These are phyloP conservation scores for Pelochelys cantorii DNA, from an alignment of 2,797 vertebrate genomes.

Conservation along the genomic window DNA sequence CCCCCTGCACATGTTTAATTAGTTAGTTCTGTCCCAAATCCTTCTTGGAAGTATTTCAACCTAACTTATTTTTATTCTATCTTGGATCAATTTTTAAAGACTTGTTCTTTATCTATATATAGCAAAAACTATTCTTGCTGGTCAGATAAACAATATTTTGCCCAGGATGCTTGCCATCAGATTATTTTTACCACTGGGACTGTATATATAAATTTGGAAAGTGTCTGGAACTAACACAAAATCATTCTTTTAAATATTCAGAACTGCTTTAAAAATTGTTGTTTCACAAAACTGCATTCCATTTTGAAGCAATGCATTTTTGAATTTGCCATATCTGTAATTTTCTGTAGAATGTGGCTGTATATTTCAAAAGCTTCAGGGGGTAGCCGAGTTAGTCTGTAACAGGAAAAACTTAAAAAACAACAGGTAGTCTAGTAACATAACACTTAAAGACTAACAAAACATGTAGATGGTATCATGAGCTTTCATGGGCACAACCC, in stretches of 20 bases:
- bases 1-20: background rate
- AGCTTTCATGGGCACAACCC: too few species aligned
- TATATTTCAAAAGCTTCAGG: background rate
- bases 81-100: slow-evolving; percentile 15
- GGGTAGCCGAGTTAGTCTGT: too few species aligned
- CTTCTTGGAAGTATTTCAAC: background rate
- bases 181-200: slow-evolving; percentile 20
- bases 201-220: background rate
- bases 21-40: background rate
- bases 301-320: background rate
- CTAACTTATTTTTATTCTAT: slow-evolving; percentile 30
- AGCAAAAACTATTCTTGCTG: background rate
- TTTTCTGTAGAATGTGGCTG: background rate
- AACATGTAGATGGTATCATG: too few species aligned
- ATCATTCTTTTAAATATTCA: background rate
- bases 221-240: background rate
- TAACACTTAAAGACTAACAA: too few species aligned
- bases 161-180: background rate
- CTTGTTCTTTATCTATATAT: slow-evolving; percentile 19
- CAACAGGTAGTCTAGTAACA: too few species aligned
- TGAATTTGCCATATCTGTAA: background rate
- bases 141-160: background rate
- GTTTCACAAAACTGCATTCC: background rate
- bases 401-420: too few species aligned
- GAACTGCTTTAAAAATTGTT: background rate